phyloP scores from a whole-genome alignment of 2,113 vertebrate genomes.

The Alligator sinensis region DNA sequence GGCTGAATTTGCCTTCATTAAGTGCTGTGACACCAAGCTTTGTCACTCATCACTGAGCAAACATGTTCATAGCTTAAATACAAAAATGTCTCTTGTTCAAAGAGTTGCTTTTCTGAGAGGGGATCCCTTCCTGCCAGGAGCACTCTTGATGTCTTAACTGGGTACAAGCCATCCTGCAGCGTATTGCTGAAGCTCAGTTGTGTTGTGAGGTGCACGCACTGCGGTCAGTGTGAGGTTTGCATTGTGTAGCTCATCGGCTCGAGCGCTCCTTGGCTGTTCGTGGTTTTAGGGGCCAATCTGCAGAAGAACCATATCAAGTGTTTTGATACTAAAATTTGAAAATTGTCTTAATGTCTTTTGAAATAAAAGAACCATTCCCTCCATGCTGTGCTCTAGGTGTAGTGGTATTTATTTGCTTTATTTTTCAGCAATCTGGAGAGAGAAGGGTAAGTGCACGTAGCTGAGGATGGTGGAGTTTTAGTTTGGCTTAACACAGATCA shows the following conservation, averaged over 20 bases:
- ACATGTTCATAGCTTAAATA: conserved; percentile 55
- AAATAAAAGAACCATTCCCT: conserved; percentile 81
- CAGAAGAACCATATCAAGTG: conserved; percentile 63
- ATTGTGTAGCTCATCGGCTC: conserved; percentile 55
- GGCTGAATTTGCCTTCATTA: conserved; percentile 62
- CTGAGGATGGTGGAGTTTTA: no score
- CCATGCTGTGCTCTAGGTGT: neutral
- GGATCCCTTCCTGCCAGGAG: neutral
- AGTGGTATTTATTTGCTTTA: neutral
- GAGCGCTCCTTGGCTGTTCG: conserved; percentile 58
- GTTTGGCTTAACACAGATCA: no score
- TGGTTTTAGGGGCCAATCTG: conserved; percentile 50
- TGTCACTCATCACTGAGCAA: conserved; percentile 44
- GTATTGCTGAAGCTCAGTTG: conserved; percentile 28
- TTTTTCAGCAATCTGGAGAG: no score
- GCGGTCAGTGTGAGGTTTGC: neutral
- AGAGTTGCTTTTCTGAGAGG: conserved; percentile 33
- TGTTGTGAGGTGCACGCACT: conserved; percentile 19
- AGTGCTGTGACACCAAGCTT: conserved; percentile 69
- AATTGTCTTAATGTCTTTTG: conserved; percentile 76
- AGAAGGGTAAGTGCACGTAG: no score
- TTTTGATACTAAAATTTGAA: conserved; percentile 83
- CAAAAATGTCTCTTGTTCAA: conserved; percentile 52
- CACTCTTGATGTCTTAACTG: conserved; percentile 40
- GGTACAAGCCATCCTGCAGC: conserved; percentile 17